Evolutionary conservation across 2,113 vertebrate genomes (phyloP).

Genomic region (Crotalus tigris): DNA sequence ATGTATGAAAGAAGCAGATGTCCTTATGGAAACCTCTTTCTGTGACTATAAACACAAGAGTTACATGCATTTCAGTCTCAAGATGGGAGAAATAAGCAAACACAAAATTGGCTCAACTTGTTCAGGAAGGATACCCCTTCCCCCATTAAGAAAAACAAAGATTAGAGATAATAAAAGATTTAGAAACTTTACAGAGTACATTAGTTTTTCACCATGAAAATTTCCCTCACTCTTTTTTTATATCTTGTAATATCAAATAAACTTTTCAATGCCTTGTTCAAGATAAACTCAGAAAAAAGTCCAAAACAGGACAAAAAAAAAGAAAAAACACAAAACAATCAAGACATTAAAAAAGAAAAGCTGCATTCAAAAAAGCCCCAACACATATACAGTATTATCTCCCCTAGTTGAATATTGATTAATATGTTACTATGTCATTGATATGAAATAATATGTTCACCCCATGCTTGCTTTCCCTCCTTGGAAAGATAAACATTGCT

Average conservation of each 20-base stretch:
- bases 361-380: no score
- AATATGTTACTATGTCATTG: not conserved
- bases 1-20: not conserved
- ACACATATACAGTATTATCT: not conserved
- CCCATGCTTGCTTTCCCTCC: not conserved
- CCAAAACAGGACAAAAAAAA: no score
- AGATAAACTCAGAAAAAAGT: no score
- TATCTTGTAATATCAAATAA: not conserved
- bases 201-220: not conserved
- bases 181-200: not conserved
- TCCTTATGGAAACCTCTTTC: not conserved
- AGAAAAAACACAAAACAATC: no score
- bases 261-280: not conserved
- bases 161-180: not conserved
- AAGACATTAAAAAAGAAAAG: no score
- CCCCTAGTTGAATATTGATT: not conserved
- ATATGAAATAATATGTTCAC: not conserved
- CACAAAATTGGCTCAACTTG: not conserved
- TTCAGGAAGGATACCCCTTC: not conserved
- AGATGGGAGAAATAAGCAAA: not conserved
- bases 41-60: not conserved
- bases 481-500: not conserved
- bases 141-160: not conserved
- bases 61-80: not conserved
- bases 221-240: not conserved